Evolutionary conservation across 2,797 vertebrate species (phyloP).

Genomic region (Cheirogaleus major): DNA sequence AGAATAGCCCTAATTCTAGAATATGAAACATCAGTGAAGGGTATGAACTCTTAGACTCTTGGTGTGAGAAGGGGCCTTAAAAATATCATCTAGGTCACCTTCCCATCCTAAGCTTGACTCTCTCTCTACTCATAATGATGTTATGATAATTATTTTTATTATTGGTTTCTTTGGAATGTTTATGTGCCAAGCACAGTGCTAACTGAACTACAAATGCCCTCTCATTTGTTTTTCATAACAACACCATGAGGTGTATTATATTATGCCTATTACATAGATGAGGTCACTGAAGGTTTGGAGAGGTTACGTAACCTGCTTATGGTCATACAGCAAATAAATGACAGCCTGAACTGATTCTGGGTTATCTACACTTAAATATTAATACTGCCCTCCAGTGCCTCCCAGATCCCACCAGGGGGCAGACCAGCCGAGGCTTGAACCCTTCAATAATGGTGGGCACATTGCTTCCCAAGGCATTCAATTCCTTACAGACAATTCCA

Average conservation of each 20-base stretch:
- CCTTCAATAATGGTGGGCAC: not conserved
- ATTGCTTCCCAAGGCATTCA: not conserved
- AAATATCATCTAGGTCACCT: not conserved
- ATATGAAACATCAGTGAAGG: not conserved
- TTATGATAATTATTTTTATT: not conserved
- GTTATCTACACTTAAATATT: not conserved
- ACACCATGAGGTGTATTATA: not conserved
- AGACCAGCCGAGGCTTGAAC: not conserved
- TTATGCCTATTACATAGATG: not conserved
- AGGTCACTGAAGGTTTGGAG: not conserved
- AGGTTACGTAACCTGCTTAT: not conserved
- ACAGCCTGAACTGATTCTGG: not conserved
- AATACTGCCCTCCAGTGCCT: not conserved
- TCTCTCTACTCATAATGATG: not conserved
- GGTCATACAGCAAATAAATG: not conserved
- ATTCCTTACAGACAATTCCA: not conserved
- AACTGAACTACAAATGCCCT: not conserved
- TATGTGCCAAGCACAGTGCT: not conserved
- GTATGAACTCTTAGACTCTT: not conserved
- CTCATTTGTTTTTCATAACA: not conserved
- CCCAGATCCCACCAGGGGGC: not conserved
- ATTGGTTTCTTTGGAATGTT: not conserved
- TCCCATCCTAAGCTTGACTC: not conserved
- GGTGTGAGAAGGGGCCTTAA: not conserved
- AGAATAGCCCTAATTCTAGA: not conserved